Base-by-base conservation (phyloP, 64 coral and sea anemone species). In the Platygyra sinensis region DNA sequence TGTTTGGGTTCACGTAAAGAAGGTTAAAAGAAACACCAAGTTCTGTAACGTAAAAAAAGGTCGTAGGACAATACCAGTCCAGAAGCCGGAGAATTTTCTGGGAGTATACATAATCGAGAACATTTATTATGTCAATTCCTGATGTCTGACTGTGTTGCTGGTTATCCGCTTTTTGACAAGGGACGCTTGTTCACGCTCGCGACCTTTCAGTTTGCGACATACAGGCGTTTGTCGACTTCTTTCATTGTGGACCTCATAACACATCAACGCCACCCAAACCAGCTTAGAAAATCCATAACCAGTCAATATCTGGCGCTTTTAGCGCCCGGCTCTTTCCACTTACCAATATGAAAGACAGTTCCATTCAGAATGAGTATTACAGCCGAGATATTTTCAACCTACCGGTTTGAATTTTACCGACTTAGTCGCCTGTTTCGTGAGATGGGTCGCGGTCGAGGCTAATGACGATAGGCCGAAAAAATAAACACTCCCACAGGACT, bases 401-500 rank as follows among this genome's bases (percentile, higher is more conserved):
- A 96, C 97, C 91, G 94, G 49, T 75, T 91, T 24, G 97, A 86
- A 61, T 60, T 96, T 57, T 99, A n/a, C 97, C 46, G 94, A 91
- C 52, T 93, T 99, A 8, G 74, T 90, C 5, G 97, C 94, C 52
- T 94, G 97, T 76, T n/a, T 99, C 2, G 94, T 99, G 72, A 99
- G 86, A 73, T 99, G 97, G 49, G 97, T 99, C 18, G 97, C 97
- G 12, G 97, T 99, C n/a, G 25, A 99, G 61, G 62, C 97, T 99
- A 73, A 99, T 99, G 30, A 99, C 97, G 61, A 99, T 99, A n/a
- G 20, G 97, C 97, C 8, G 97, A 99, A 82, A 99, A 99, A 62
- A 99, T 99, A 63, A n/a, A 99, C 97, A 87, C 97, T 99, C 76
- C 97, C 22, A 99, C 94, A n/a, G 2, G 97, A 99, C 97, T 99